Base-by-base conservation (phyloP, 92 coral and sea anemone genomes). In the Epizoanthus ramosus region DNA sequence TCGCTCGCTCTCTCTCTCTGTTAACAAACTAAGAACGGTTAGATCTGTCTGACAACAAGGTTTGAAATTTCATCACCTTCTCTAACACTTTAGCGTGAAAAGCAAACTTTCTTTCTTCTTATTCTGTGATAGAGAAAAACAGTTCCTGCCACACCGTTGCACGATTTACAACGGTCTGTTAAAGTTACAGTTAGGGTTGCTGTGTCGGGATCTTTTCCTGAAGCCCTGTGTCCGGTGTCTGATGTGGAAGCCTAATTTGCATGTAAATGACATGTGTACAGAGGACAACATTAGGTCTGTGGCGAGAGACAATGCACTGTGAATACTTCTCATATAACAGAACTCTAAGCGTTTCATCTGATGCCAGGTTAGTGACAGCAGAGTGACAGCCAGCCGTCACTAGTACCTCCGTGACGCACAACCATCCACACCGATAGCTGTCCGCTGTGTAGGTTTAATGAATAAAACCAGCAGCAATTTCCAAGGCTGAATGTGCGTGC, bases 181-280 rank as follows among this genome's bases (percentile, higher is more conserved):
- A n/a, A 59, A 22, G 47, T 75, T 39, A 5, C 1, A 12, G 17
- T 45, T 8, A 33, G 24, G n/a, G 6, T 24, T 4, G 3, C 19
- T 31, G 10, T 35, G 58, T 28, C 80, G 67, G 7, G 9, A 15
- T 54, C 28, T n/a, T 57, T 23, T 63, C 71, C 24, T 60, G 67
- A 39, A 25, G 52, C 15, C 15, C 14, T 13, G 19, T n/a, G 18
- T 28, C 18, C 22, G 80, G 9, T 76, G 82, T 77, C 82, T 41
- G 63, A 57, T 61, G 71, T 59, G 57, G 22, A 77, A 43, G 28
- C 37, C 57, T 77, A n/a, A 77, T 77, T 77, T 63, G 82, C 82
- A 77, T 77, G 58, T 77, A 14, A 41, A 77, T 77, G 82, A 63
- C 71, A 43, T 43, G 43, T 37, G 57, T 39, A 47, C 75, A 71